Evolutionary conservation across 2,113 vertebrate species (phyloP).

Genomic region (Chaetodon auriga): DNA sequence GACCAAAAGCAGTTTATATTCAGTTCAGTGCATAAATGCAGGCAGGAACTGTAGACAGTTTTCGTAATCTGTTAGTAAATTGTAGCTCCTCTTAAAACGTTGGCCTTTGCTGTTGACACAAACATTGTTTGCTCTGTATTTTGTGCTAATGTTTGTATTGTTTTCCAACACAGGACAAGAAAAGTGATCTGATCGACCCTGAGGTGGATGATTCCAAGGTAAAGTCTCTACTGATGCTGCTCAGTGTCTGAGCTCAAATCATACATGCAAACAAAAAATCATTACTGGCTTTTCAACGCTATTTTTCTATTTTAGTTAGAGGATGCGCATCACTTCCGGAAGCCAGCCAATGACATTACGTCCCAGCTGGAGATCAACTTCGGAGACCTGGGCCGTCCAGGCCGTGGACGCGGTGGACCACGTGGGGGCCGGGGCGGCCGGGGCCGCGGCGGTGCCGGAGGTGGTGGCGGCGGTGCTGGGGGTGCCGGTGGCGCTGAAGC

Average conservation of each 20-base stretch:
- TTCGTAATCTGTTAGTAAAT: no score
- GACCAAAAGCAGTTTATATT: not conserved
- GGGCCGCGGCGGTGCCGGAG: constrained; percentile 75
- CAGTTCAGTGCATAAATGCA: no score
- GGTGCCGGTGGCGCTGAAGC: constrained; percentile 60
- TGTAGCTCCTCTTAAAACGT: not conserved
- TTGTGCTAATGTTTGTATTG: constrained; percentile 1
- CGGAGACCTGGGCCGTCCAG: constrained; percentile 94
- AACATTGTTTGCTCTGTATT: not conserved
- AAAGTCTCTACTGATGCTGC: not conserved
- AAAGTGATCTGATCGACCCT: constrained; percentile 70
- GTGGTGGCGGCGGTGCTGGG: not conserved
- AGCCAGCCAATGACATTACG: constrained; percentile 98
- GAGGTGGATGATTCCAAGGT: constrained; percentile 75
- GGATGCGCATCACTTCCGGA: constrained; percentile 96
- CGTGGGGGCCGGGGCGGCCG: constrained; percentile 86
- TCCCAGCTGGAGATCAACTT: constrained; percentile 99
- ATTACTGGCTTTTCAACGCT: rapidly evolving
- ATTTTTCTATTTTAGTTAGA: constrained; percentile 85
- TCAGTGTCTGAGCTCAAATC: not conserved
- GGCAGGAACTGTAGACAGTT: not conserved
- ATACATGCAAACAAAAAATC: not conserved
- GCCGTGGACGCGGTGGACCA: constrained; percentile 94
- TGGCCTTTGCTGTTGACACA: not conserved
- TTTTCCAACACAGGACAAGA: constrained; percentile 66